A percentile compares a stretch with the other conserved stretches of the same genome.
Conservation (phyloP, 2,888 invertebrate species). For the Nyleta sp. region DNA sequence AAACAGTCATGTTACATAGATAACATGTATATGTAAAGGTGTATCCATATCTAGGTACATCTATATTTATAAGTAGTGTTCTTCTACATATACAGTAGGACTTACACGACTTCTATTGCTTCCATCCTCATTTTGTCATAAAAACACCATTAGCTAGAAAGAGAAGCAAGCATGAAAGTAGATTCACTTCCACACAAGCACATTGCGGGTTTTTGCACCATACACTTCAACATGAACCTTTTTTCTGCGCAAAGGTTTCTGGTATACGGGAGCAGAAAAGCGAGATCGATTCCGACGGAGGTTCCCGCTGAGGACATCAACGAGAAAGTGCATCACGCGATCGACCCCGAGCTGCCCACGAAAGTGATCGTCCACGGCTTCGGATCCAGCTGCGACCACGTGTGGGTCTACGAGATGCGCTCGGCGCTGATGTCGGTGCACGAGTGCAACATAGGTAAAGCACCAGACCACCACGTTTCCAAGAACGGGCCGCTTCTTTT, state of each 20-base stretch:
- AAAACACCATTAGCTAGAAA: no score
- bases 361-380: slow-evolving; percentile 97
- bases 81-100: no score
- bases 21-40: no score
- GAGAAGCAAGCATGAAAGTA: no score
- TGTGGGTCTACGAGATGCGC: slow-evolving; percentile 97
- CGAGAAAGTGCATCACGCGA: slow-evolving; percentile 77
- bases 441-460: slow-evolving; percentile 79
- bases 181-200: no score
- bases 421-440: slow-evolving; percentile 93
- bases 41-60: no score
- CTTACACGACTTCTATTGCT: no score
- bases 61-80: no score
- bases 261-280: slow-evolving; percentile 79
- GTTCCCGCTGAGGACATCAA: slow-evolving; percentile 79
- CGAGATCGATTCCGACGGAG: slow-evolving; percentile 80
- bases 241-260: slow-evolving; percentile 73
- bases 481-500: not conserved
- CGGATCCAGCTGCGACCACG: slow-evolving; percentile 94
- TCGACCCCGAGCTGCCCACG: slow-evolving; percentile 84
- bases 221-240: not conserved
- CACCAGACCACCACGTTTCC: not conserved
- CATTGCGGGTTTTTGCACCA: no score
- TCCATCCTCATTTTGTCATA: no score
- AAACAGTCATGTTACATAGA: no score